Evolutionary conservation across 2,797 vertebrate species (phyloP).

Genomic region (Periparus ater): DNA sequence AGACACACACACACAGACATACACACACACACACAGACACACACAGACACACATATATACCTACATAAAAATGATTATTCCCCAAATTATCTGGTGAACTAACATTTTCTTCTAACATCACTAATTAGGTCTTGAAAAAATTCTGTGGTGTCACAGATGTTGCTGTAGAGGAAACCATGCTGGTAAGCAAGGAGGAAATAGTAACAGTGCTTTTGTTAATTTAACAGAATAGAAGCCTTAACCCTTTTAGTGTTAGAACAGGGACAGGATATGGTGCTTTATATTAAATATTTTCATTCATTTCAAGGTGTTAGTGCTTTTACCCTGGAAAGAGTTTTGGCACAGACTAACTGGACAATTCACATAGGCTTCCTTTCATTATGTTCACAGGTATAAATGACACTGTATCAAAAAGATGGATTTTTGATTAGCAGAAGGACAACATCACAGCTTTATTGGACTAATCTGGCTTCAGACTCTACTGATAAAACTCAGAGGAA

Average conservation of each 20-base stretch:
- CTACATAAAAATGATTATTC: conserved; percentile 10
- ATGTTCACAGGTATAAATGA: background rate
- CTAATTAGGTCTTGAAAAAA: conserved; percentile 55
- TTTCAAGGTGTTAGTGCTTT: background rate
- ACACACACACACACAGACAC: no score
- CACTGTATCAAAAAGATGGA: background rate
- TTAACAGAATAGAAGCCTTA: conserved; percentile 7
- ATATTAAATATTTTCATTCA: background rate
- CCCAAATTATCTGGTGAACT: conserved; percentile 39
- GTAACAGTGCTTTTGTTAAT: conserved; percentile 17
- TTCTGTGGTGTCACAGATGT: conserved; percentile 19
- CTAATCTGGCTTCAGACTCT: background rate
- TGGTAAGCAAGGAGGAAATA: conserved; percentile 31
- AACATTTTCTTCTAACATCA: conserved; percentile 36
- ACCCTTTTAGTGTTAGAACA: background rate
- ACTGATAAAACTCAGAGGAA: background rate
- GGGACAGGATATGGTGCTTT: background rate
- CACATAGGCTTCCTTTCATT: background rate
- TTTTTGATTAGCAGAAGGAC: background rate
- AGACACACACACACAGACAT: no score
- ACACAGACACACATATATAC: background rate
- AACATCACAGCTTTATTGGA: background rate
- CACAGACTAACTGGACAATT: background rate
- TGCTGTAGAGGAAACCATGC: conserved; percentile 46
- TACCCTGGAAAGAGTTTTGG: background rate